Evolutionary conservation across 2,888 invertebrate species (phyloP).

Genomic region (Acleris cristana): DNA sequence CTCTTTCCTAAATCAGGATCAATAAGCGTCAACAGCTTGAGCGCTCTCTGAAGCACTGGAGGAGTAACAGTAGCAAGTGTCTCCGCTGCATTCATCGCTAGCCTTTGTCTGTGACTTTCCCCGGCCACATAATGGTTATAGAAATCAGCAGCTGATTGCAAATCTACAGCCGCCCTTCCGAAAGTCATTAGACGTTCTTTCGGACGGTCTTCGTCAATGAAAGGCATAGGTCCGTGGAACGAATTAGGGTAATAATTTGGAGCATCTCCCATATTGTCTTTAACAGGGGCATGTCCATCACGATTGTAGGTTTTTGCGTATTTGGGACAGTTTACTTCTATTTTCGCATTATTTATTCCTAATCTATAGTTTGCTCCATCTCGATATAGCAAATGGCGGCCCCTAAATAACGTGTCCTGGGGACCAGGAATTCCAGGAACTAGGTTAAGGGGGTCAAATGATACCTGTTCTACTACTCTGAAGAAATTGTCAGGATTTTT

Average conservation of each 20-base stretch:
- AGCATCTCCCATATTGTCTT: constrained; percentile 45
- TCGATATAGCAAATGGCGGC: constrained; percentile 72
- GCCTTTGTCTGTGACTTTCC: constrained; percentile 42
- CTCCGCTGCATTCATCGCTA: constrained; percentile 43
- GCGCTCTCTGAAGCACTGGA: constrained; percentile 89
- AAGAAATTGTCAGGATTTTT: constrained; percentile 78
- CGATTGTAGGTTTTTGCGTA: constrained; percentile 49
- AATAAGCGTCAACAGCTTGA: constrained; percentile 90
- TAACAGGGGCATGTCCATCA: constrained; percentile 50
- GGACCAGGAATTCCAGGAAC: constrained; percentile 78
- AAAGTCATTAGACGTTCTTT: constrained; percentile 43
- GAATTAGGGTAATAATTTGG: constrained; percentile 57
- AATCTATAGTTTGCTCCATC: constrained; percentile 79
- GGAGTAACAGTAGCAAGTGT: constrained; percentile 41
- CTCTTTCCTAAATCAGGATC: constrained; percentile 88
- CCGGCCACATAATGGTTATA: constrained; percentile 85
- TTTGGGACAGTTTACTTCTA: constrained; percentile 49
- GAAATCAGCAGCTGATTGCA: constrained; percentile 87
- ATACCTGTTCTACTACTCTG: constrained; percentile 77
- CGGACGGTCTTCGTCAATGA: constrained; percentile 47
- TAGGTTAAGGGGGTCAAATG: constrained; percentile 65
- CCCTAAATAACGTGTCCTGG: constrained; percentile 80
- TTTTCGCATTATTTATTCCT: constrained; percentile 51
- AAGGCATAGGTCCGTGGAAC: constrained; percentile 53
- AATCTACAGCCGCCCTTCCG: constrained; percentile 46